Evolutionary conservation across 1,140 invertebrate species (phyloP).

Genomic region (Papilio aristodemus): DNA sequence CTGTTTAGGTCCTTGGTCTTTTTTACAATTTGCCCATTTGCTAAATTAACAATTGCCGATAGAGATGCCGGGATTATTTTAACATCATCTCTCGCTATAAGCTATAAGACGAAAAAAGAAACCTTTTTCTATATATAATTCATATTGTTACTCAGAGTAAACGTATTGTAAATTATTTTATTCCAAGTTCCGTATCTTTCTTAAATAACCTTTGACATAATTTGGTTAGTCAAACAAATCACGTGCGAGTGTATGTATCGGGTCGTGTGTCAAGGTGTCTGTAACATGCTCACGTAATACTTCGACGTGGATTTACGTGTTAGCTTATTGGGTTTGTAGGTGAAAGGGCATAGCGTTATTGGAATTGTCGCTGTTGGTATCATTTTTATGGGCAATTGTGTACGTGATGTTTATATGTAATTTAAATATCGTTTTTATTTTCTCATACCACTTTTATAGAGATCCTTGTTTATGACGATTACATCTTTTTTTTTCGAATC

Average conservation of each 20-base stretch:
- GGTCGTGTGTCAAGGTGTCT: constrained; percentile 48
- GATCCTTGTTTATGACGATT: neutral
- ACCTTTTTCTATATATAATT: no score
- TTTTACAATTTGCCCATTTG: no score
- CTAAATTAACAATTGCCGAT: no score
- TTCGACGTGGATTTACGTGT: constrained; percentile 59
- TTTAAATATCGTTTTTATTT: constrained; percentile 1
- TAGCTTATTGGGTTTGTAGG: constrained; percentile 55
- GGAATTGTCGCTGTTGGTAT: constrained; percentile 21
- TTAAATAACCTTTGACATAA: constrained; percentile 33
- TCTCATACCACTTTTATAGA: neutral
- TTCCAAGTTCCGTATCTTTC: neutral
- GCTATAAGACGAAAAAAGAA: no score
- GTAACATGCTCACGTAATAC: constrained; percentile 51
- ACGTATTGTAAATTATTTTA: neutral
- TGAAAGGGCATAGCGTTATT: constrained; percentile 42
- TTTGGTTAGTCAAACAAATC: constrained; percentile 48
- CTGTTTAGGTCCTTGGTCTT: no score
- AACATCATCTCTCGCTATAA: no score
- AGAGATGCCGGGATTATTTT: no score
- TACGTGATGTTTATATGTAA: constrained; percentile 7
- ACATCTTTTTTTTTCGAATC: neutral
- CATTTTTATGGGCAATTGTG: neutral
- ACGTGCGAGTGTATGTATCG: constrained; percentile 55
- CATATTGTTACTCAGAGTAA: constrained; percentile 8